Base-by-base conservation (phyloP, 1,140 invertebrate genomes). In the Himalopsyche phryganea region DNA sequence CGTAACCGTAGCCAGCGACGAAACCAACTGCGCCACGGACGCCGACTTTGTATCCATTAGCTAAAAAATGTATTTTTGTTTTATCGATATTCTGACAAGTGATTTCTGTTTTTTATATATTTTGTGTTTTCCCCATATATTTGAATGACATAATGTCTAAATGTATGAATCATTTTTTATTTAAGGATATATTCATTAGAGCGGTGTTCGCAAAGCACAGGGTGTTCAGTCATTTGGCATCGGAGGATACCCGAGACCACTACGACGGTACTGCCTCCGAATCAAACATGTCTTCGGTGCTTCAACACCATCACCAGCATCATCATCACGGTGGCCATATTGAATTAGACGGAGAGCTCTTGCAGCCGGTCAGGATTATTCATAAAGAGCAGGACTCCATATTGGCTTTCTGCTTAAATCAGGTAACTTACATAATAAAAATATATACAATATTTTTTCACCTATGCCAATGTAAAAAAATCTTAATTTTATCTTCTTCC, bases 331-430 rank as follows among this genome's bases (percentile, higher is more conserved):
- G 51, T 70, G n/a, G 41, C 9, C 23, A 28, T 28, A 28, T 28
- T 28, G 23, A 28, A 28, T 47, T 42, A 61, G 80, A 73, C 69
- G 75, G 80, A 70, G 68, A 83, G 66, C 71, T 85, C 58, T 81
- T 85, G 42, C 90, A 91, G 66, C 90, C 93, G 36, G 92, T 98
- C 52, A 84, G 95, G 55, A 94, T 99, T 60, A 96, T 98, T 59
- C 97, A 99, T 72, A 98, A 98, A 78, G 97, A 99, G 71, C 95
- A 98, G 80, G 97, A 99, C 74, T 94, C 93, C 53, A 98, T 99
- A 60, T 88, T 94, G 62, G 91, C 96, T 28, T 99, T 99, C 80
- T 96, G 94, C 69, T 81, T 98, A 77, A 59, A 59, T 35, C 50
- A 58, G 15, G 60, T 63, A 51, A 53, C 17, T 7, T 32, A n/a